Conservation (phyloP, 2,888 invertebrate species). For the Drepana falcataria region DNA sequence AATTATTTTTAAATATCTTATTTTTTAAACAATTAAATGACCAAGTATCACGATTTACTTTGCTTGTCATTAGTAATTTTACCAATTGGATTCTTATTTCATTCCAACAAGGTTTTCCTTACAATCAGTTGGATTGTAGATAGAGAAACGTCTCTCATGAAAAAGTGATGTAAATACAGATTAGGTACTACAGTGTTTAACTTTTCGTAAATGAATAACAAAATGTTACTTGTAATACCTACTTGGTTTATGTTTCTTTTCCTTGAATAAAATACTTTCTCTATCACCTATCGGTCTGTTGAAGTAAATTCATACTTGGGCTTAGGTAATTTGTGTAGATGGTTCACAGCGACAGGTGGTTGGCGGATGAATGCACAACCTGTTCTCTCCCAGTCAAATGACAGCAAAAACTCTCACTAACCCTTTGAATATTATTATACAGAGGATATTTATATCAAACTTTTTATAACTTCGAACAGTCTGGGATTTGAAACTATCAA, state of each 20-base stretch:
- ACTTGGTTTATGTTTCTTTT: no score
- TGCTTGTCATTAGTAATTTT: no score
- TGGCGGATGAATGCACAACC: slow-evolving; percentile 34
- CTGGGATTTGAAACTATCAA: not conserved
- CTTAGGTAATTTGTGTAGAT: slow-evolving; percentile 14
- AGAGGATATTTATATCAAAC: not conserved
- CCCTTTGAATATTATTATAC: slow-evolving; percentile 38
- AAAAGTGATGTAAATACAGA: no score
- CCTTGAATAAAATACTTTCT: no score
- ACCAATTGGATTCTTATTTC: not conserved
- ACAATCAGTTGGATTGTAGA: no score
- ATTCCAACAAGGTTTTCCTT: not conserved
- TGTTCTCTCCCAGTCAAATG: slow-evolving; percentile 48
- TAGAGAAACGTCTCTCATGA: no score
- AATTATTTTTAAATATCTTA: no score
- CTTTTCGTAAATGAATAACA: no score
- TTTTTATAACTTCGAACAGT: not conserved
- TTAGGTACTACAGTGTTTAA: no score
- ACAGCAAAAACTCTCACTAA: slow-evolving; percentile 66
- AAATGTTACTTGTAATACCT: no score
- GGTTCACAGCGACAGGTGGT: slow-evolving; percentile 54
- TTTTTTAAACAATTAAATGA: no score
- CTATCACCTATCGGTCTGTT: not conserved
- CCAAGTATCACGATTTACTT: no score
- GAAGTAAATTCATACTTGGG: slow-evolving; percentile 22